Base-by-base conservation (phyloP, 1,140 invertebrate species). In the Sweltsa coloradensis region DNA sequence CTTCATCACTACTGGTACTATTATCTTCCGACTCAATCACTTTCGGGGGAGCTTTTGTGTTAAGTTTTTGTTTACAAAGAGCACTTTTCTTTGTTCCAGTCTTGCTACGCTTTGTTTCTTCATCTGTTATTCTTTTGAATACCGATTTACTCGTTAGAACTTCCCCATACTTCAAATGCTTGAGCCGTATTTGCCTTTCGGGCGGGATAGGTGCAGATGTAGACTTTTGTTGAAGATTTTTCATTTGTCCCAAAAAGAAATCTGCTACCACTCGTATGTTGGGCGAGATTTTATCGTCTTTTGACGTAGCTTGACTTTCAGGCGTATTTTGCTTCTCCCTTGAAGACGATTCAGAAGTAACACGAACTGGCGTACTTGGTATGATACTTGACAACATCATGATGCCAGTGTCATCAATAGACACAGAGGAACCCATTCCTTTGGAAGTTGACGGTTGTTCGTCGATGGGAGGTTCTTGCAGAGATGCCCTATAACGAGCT, bases 151-250 rank as follows among this genome's bases (percentile, higher is more conserved):
- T 23, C 7, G 41, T 42, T 42, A 42, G 23, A 21, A 42, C 41
- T 14, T 42, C 41, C 18, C 41, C 41, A 42, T 42, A 42, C 14
- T 16, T 25, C n/a, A 42, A n/a, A 22, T 42, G 18, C 23, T 42
- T 42, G 14, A 19, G 18, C 25, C 41, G 19, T 22, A 23, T 24
- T n/a, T n/a, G n/a, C n/a, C n/a, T n/a, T n/a, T n/a, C n/a, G n/a
- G n/a, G n/a, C n/a, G n/a, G n/a, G n/a, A n/a, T n/a, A n/a, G n/a
- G n/a, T n/a, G n/a, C n/a, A n/a, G n/a, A n/a, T n/a, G n/a, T n/a
- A n/a, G 16, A 22, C 18, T 42, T 23, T 42, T 42, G 14, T 25
- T 42, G 7, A 21, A 9, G 18, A 22, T 37, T 19, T 22, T 4
- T 42, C 41, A 42, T 42, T 23, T 19, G 19, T 14, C 25, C 14